Conservation (phyloP, 1,140 invertebrate species). For the Aleiodes sp. region DNA sequence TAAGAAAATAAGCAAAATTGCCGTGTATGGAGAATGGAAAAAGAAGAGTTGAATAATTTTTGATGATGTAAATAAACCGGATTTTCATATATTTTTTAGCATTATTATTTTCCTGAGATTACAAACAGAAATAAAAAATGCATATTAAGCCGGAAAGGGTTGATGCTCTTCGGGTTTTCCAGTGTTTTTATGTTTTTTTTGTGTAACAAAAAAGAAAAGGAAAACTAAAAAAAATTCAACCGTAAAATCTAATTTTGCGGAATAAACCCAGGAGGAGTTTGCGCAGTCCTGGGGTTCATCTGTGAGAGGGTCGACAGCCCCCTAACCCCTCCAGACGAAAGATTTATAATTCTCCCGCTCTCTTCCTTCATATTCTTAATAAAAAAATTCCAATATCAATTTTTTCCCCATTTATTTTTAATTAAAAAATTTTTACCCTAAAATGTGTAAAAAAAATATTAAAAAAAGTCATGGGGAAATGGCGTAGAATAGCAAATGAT, state of each 20-base stretch:
- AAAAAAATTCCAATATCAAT: constrained; percentile 16
- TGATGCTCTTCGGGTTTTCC: neutral
- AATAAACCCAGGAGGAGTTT: constrained; percentile 15
- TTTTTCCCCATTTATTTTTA: constrained; percentile 16
- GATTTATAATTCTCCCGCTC: constrained; percentile 10
- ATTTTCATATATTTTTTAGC: too few relatives aligned
- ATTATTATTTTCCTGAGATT: too few relatives aligned
- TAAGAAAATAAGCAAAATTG: too few relatives aligned
- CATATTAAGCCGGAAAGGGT: neutral
- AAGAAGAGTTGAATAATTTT: too few relatives aligned
- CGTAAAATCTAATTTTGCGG: constrained; percentile 19
- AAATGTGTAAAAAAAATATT: too few relatives aligned
- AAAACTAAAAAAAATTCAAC: neutral
- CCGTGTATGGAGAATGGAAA: too few relatives aligned
- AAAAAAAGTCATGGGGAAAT: too few relatives aligned
- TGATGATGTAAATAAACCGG: too few relatives aligned
- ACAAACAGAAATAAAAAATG: neutral
- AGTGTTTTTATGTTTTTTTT: constrained; percentile 11
- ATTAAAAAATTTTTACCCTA: neutral
- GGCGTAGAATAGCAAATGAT: neutral
- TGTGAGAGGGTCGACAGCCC: constrained; percentile 15
- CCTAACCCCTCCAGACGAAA: constrained; percentile 1
- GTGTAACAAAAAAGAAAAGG: too few relatives aligned
- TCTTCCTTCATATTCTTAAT: constrained; percentile 16
- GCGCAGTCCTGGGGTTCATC: constrained; percentile 1